Percentiles rank a stretch among this genome's conserved stretches.
phyloP scores from a whole-genome alignment of 2,888 invertebrate species.

The Augochlorella aurata region DNA sequence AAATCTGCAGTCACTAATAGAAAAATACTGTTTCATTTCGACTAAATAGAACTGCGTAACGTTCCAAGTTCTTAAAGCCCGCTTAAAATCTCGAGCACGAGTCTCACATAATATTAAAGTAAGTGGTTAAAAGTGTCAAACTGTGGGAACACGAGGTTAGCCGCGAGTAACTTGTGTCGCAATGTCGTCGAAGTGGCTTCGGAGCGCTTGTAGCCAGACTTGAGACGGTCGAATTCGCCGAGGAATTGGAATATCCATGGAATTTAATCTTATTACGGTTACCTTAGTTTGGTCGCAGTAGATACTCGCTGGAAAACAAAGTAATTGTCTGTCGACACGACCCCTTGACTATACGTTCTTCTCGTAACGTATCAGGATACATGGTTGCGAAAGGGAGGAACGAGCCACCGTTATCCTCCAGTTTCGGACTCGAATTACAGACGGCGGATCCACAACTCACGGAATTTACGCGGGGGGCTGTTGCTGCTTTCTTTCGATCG shows the following conservation, averaged over 20 bases:
- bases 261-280: slow-evolving; percentile 59
- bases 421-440: slow-evolving; percentile 60
- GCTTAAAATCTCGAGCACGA: not conserved
- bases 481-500: slow-evolving; percentile 37
- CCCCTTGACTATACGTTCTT: slow-evolving; percentile 18
- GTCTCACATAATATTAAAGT: not conserved
- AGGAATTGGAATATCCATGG: slow-evolving; percentile 45
- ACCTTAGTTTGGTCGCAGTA: slow-evolving; percentile 30
- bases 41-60: not conserved
- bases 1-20: not conserved
- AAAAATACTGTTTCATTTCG: not conserved
- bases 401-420: slow-evolving; percentile 44
- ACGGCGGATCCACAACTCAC: slow-evolving; percentile 52
- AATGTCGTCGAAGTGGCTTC: slow-evolving; percentile 31
- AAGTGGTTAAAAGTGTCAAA: slow-evolving; percentile 12
- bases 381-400: slow-evolving; percentile 19
- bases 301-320: slow-evolving; percentile 42
- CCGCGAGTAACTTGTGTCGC: slow-evolving; percentile 13
- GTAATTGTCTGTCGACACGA: slow-evolving; percentile 42
- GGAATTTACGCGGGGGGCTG: slow-evolving; percentile 50
- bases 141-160: slow-evolving; percentile 5
- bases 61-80: not conserved
- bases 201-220: slow-evolving; percentile 17
- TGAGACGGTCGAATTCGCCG: slow-evolving; percentile 25
- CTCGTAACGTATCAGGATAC: slow-evolving; percentile 44